Evolutionary conservation across 2,797 vertebrate species (phyloP).

Genomic region (Prunella strophiata): DNA sequence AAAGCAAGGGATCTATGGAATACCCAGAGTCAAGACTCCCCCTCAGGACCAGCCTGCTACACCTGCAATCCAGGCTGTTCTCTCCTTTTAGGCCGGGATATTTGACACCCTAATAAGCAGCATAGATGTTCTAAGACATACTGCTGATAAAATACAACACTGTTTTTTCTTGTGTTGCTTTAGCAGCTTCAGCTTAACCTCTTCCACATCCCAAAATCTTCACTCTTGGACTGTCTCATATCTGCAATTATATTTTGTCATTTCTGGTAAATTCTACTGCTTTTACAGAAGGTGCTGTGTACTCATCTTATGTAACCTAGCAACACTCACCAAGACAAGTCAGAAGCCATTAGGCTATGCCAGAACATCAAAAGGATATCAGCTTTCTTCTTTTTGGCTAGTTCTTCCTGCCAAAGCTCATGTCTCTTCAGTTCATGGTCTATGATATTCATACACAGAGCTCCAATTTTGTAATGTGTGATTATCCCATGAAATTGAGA

Average conservation of each 20-base stretch:
- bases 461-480: constrained; percentile 93
- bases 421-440: constrained; percentile 94
- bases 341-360: neutral
- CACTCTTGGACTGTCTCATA: neutral
- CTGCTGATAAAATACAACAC: neutral
- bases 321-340: neutral
- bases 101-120: neutral
- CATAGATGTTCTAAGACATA: neutral
- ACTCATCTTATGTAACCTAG: rapidly evolving
- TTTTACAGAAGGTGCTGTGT: neutral
- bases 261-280: neutral
- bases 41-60: neutral
- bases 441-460: constrained; percentile 93
- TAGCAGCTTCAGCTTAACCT: neutral
- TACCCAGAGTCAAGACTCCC: neutral
- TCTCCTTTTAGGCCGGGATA: neutral
- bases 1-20: neutral
- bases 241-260: neutral
- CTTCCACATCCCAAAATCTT: neutral
- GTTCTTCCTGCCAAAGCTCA: constrained; percentile 93
- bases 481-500: constrained; percentile 93
- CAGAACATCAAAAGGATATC: constrained; percentile 87
- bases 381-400: constrained; percentile 92
- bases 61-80: neutral
- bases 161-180: neutral